A percentile compares a stretch with the other conserved stretches of the same genome.
Evolutionary conservation across 1,140 invertebrate genomes (phyloP).

Genomic region (Sarcophaga peregrina): DNA sequence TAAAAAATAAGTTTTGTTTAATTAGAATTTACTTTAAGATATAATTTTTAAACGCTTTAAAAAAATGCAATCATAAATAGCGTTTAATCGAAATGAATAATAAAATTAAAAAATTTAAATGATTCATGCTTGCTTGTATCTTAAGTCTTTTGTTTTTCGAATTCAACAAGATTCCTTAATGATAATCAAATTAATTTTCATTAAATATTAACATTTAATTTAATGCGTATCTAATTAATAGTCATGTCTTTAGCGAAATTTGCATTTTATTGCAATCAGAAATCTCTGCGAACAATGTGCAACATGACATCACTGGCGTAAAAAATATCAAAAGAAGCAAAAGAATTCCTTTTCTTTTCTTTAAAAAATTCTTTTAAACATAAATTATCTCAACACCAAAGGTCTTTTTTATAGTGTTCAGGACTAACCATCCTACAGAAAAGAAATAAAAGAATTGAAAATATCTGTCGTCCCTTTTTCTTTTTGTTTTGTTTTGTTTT

Average conservation of each 20-base stretch:
- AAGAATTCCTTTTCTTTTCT: too few species aligned
- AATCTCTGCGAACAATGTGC: neutral
- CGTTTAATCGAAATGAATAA: too few species aligned
- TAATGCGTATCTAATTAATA: neutral
- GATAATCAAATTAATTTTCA: constrained; percentile 19
- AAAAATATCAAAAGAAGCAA: neutral
- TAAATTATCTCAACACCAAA: constrained; percentile 12
- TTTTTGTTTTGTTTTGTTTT: neutral
- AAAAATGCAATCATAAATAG: too few species aligned
- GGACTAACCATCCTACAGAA: too few species aligned
- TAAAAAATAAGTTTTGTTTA: too few species aligned
- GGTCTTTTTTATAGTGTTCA: neutral
- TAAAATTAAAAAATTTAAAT: too few species aligned
- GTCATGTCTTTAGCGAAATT: neutral
- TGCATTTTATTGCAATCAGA: neutral
- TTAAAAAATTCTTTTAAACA: neutral
- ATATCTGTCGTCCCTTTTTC: neutral
- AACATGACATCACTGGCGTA: neutral
- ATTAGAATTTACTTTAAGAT: too few species aligned
- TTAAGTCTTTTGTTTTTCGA: constrained; percentile 14
- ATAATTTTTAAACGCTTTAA: too few species aligned
- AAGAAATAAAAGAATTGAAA: too few species aligned
- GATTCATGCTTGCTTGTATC: neutral
- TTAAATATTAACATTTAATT: neutral
- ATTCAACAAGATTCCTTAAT: neutral